A percentile compares a stretch with the other conserved stretches of the same genome.
phyloP scores from a whole-genome alignment of 2,888 invertebrate genomes.

The Apodemia zela region DNA sequence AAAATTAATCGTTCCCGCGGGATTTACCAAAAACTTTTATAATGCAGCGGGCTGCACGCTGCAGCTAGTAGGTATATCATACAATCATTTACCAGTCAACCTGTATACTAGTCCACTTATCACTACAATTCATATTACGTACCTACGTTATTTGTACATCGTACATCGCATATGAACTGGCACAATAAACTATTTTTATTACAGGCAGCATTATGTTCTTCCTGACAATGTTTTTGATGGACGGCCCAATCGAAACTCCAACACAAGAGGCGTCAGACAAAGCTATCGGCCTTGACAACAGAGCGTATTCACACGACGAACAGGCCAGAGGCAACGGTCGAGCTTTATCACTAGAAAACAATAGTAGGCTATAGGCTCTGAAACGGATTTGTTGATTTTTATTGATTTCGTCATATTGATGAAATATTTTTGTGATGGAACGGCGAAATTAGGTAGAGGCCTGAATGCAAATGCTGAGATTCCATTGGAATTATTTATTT shows the following conservation, averaged over 20 bases:
- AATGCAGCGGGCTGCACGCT: too few species aligned
- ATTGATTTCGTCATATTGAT: slow-evolving; percentile 3
- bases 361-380: slow-evolving; percentile 14
- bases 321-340: slow-evolving; percentile 34
- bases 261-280: slow-evolving; percentile 36
- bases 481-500: not conserved
- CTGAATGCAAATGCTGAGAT: not conserved
- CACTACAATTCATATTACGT: too few species aligned
- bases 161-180: not conserved
- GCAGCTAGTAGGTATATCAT: too few species aligned
- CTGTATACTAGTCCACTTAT: too few species aligned
- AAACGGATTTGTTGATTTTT: not conserved
- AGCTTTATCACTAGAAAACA: slow-evolving; percentile 2
- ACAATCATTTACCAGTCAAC: too few species aligned
- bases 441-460: not conserved
- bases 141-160: too few species aligned
- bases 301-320: slow-evolving; percentile 76
- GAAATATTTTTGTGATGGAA: not conserved
- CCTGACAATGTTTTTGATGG: slow-evolving; percentile 90
- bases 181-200: slow-evolving; percentile 20
- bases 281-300: slow-evolving; percentile 73
- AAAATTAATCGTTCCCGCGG: too few species aligned
- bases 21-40: too few species aligned
- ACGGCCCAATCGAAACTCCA: slow-evolving; percentile 69
- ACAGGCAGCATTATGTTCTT: slow-evolving; percentile 91